Conservation (phyloP, 2,888 invertebrate species). For the Spisula subtruncata region DNA sequence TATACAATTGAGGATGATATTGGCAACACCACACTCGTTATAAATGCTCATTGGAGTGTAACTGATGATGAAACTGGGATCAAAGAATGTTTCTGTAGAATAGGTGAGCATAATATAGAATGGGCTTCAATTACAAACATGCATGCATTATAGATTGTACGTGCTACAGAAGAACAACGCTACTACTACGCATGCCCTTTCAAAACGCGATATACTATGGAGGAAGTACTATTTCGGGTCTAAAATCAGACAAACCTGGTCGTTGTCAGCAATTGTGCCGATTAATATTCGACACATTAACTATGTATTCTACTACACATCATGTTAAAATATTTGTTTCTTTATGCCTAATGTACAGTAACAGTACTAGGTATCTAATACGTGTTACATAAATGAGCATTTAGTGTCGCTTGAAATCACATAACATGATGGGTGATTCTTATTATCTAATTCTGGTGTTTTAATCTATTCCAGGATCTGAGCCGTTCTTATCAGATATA, state of each 20-base stretch:
- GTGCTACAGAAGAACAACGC: neutral
- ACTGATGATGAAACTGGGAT: slow-evolving; percentile 49
- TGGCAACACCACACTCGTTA: neutral
- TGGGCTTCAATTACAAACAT: neutral
- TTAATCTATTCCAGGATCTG: slow-evolving; percentile 37
- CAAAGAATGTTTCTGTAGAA: slow-evolving; percentile 31
- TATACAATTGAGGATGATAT: neutral
- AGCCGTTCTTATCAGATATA: slow-evolving; percentile 24
- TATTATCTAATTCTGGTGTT: neutral
- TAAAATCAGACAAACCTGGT: neutral
- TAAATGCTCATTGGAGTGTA: slow-evolving; percentile 38
- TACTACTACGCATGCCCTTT: neutral
- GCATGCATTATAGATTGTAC: too few species aligned
- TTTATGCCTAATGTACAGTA: too few species aligned
- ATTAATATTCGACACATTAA: too few species aligned
- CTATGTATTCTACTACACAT: too few species aligned
- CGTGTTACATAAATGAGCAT: too few species aligned
- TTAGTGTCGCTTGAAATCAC: too few species aligned
- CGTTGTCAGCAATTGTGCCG: neutral
- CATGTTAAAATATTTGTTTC: too few species aligned
- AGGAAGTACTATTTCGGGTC: neutral
- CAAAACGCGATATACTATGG: neutral
- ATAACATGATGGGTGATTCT: neutral
- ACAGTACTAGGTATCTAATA: too few species aligned
- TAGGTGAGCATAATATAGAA: slow-evolving; percentile 37